Evolutionary conservation across 1,140 invertebrate genomes (phyloP).

Genomic region (Aphaenogaster floridana): DNA sequence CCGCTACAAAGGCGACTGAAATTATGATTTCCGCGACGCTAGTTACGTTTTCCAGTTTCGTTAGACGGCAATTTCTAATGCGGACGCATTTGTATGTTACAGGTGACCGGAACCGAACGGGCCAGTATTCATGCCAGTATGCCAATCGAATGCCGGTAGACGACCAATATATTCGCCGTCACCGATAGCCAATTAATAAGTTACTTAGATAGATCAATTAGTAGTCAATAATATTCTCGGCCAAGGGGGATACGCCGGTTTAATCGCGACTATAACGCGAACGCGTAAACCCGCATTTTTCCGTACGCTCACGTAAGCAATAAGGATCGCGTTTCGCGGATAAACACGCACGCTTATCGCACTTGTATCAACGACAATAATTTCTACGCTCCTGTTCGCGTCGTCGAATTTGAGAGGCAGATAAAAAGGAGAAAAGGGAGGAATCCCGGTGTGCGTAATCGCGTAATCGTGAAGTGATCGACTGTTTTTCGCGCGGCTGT

Average conservation of each 20-base stretch:
- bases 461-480: conserved; percentile 39
- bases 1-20: conserved; percentile 41
- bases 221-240: conserved; percentile 52
- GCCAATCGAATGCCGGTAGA: conserved; percentile 84
- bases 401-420: neutral
- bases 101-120: conserved; percentile 81
- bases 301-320: conserved; percentile 52
- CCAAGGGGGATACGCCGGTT: neutral
- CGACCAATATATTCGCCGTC: conserved; percentile 79
- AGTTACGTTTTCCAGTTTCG: conserved; percentile 53
- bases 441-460: conserved; percentile 2
- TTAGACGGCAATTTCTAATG: conserved; percentile 64
- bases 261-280: conserved; percentile 34
- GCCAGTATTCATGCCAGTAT: conserved; percentile 87
- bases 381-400: conserved; percentile 8
- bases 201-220: conserved; percentile 81
- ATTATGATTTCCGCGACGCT: conserved; percentile 61
- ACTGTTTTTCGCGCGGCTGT: conserved; percentile 62
- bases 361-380: conserved; percentile 54
- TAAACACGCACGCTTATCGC: conserved; percentile 22
- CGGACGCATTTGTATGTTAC: conserved; percentile 78
- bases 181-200: conserved; percentile 82
- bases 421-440: neutral
- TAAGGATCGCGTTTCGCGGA: conserved; percentile 32
- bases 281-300: neutral